Conservation (phyloP, 2,797 vertebrate species). For the Melanotaenia boesemani region DNA sequence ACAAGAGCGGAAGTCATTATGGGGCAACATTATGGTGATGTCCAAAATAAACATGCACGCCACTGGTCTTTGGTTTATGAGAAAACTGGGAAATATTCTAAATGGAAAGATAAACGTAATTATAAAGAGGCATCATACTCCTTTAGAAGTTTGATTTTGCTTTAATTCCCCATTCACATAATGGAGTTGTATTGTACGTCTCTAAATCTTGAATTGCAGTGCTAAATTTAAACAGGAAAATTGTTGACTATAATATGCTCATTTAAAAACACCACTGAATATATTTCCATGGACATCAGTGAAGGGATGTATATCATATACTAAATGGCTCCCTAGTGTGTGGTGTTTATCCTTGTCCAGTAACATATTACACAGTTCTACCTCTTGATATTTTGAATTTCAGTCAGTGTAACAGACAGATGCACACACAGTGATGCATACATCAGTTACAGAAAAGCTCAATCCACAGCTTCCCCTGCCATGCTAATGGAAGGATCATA, state of each 20-base stretch:
- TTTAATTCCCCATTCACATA: slow-evolving; percentile 43
- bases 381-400: slow-evolving; percentile 19
- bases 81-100: slow-evolving; percentile 51
- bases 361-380: background rate
- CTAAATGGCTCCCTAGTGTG: background rate
- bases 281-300: slow-evolving; percentile 1
- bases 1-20: slow-evolving; percentile 76
- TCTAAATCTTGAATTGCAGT: slow-evolving; percentile 8
- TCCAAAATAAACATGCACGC: slow-evolving; percentile 73
- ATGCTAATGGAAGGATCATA: slow-evolving; percentile 66
- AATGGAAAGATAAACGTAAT: slow-evolving; percentile 61
- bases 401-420: slow-evolving; percentile 22
- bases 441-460: slow-evolving; percentile 34
- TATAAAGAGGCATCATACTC: slow-evolving; percentile 38
- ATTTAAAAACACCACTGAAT: slow-evolving; percentile 15
- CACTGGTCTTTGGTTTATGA: slow-evolving; percentile 54
- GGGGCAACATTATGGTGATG: slow-evolving; percentile 59
- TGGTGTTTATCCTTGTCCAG: slow-evolving; percentile 5
- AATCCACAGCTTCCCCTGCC: slow-evolving; percentile 46
- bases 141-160: slow-evolving; percentile 43
- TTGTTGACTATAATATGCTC: slow-evolving; percentile 3
- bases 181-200: slow-evolving; percentile 6
- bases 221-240: slow-evolving; percentile 19
- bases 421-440: slow-evolving; percentile 16
- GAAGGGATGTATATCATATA: slow-evolving; percentile 7